Evolutionary conservation across 2,888 invertebrate species (phyloP).

Genomic region (Microdon myrmicae): DNA sequence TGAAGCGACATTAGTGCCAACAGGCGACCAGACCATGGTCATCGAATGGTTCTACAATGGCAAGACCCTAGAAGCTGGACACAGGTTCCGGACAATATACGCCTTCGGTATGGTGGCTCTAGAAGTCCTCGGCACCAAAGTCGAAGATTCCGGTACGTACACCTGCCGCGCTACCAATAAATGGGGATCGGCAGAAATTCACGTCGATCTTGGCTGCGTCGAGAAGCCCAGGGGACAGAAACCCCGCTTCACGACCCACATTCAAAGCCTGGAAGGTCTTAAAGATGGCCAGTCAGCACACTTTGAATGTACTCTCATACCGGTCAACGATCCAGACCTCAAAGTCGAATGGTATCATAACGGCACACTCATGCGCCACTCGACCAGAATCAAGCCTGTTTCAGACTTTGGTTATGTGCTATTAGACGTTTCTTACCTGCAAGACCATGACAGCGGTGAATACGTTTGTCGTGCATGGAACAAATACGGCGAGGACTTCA

Average conservation of each 20-base stretch:
- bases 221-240: constrained; percentile 87
- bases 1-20: constrained; percentile 94
- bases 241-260: constrained; percentile 88
- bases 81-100: constrained; percentile 90
- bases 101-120: constrained; percentile 98
- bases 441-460: constrained; percentile 92
- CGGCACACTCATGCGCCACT: constrained; percentile 87
- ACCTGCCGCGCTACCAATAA: constrained; percentile 89
- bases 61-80: constrained; percentile 86
- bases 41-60: constrained; percentile 98
- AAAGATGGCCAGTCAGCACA: constrained; percentile 95
- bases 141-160: constrained; percentile 90
- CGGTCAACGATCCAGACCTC: constrained; percentile 92
- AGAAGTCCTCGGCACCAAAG: constrained; percentile 93
- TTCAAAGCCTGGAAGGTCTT: constrained; percentile 82
- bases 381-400: constrained; percentile 90
- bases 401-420: constrained; percentile 96
- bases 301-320: constrained; percentile 93
- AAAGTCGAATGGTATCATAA: constrained; percentile 98
- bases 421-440: constrained; percentile 92
- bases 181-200: constrained; percentile 89
- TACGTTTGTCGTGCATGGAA: constrained; percentile 92
- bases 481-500: constrained; percentile 89
- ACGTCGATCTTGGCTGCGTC: constrained; percentile 82
- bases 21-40: constrained; percentile 92